Conservation (phyloP, 2,888 invertebrate genomes). For the Tetanocera ferruginea region DNA sequence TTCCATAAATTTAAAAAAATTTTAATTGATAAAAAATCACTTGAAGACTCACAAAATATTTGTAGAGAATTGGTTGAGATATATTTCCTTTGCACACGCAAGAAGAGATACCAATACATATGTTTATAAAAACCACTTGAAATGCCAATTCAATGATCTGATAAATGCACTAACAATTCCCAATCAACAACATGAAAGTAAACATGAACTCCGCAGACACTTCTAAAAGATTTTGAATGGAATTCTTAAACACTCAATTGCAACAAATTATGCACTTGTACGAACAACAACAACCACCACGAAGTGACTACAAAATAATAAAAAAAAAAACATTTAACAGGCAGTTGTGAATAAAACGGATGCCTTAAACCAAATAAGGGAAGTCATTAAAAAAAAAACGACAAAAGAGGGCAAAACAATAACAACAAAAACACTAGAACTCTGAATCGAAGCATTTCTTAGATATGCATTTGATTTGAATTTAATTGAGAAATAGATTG, state of each 20-base stretch:
- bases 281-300: background rate
- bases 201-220: background rate
- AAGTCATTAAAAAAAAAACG: background rate
- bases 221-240: background rate
- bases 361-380: slow-evolving; percentile 11
- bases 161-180: background rate
- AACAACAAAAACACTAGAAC: background rate
- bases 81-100: too few relatives aligned
- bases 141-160: background rate
- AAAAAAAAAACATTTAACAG: slow-evolving; percentile 5
- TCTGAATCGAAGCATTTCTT: background rate
- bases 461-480: background rate
- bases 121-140: background rate
- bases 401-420: background rate
- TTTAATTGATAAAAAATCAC: too few relatives aligned
- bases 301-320: background rate
- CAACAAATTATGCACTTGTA: slow-evolving; percentile 4
- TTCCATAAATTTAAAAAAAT: too few relatives aligned
- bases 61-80: too few relatives aligned
- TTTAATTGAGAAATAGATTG: background rate
- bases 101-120: background rate
- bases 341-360: slow-evolving; percentile 22
- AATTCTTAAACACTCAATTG: slow-evolving; percentile 8
- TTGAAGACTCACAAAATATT: too few relatives aligned
- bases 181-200: background rate